These are phyloP conservation scores for Arenaria interpres DNA, from an alignment of 2,113 vertebrate species.

Conservation along the genomic window DNA sequence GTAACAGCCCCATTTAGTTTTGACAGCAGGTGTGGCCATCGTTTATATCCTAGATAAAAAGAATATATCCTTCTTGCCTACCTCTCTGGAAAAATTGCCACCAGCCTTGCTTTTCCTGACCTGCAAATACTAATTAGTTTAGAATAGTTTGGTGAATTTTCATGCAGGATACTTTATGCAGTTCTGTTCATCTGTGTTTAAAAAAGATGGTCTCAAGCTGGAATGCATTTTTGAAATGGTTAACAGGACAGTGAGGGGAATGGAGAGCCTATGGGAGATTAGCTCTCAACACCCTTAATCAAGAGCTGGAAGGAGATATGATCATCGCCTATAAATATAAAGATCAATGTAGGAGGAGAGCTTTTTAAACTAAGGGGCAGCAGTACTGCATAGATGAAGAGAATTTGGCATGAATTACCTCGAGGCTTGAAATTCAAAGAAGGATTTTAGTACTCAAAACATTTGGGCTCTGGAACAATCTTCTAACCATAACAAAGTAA, in stretches of 20 bases:
- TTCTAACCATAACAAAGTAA: background rate
- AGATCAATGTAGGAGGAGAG: conserved; percentile 52
- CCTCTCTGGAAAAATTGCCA: background rate
- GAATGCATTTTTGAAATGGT: background rate
- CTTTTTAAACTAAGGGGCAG: conserved; percentile 46
- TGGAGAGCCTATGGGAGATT: background rate
- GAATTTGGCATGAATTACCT: conserved; percentile 18
- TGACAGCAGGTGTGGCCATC: background rate
- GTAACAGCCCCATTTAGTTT: background rate
- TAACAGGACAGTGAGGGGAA: background rate
- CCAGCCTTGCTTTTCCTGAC: background rate
- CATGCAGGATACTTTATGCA: background rate
- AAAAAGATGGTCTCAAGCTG: background rate
- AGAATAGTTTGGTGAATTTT: background rate
- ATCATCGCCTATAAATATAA: conserved; percentile 53
- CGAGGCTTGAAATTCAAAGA: background rate
- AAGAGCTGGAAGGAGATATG: conserved; percentile 17
- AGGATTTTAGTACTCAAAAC: background rate
- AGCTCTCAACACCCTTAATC: background rate
- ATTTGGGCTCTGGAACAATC: background rate
- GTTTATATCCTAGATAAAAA: background rate
- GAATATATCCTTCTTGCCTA: background rate
- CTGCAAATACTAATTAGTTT: background rate
- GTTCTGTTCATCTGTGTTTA: background rate
- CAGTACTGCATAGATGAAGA: background rate